Evolutionary conservation across 2,797 vertebrate species (phyloP).

Genomic region (Parambassis ranga): DNA sequence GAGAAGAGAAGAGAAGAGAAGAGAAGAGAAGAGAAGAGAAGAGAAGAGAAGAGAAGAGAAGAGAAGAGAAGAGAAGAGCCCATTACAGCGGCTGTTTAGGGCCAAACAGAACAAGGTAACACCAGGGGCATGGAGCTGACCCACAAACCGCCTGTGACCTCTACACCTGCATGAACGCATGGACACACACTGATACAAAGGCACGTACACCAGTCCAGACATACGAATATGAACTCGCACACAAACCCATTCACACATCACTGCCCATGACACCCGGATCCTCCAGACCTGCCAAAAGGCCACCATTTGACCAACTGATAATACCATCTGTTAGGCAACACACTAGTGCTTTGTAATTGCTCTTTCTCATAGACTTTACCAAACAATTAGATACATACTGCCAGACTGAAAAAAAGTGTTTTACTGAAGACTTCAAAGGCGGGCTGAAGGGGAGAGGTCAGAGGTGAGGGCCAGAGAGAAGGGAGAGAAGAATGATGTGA

Average conservation of each 20-base stretch:
- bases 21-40: not conserved
- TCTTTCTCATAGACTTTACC: constrained; percentile 64
- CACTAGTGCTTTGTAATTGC: constrained; percentile 57
- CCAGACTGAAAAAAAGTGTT: constrained; percentile 29
- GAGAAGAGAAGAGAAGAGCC: constrained; percentile 9
- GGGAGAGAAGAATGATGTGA: constrained; percentile 19
- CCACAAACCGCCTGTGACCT: constrained; percentile 61
- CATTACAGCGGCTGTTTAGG: constrained; percentile 52
- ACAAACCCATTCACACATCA: constrained; percentile 45
- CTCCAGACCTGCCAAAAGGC: constrained; percentile 52
- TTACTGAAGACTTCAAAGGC: constrained; percentile 50
- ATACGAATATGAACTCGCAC: constrained; percentile 19
- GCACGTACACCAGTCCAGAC: constrained; percentile 28
- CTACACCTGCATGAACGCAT: constrained; percentile 68
- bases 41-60: not conserved
- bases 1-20: not conserved
- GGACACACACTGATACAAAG: constrained; percentile 37
- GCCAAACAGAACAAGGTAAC: constrained; percentile 64
- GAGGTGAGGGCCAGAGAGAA: constrained; percentile 23
- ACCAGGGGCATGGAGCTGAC: constrained; percentile 59
- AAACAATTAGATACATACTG: constrained; percentile 55
- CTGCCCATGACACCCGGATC: constrained; percentile 43
- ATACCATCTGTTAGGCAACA: constrained; percentile 55
- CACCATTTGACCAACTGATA: constrained; percentile 48
- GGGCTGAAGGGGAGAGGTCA: constrained; percentile 46